Evolutionary conservation across 2,797 vertebrate species (phyloP).

Genomic region (Pseudomugil gertrudae): DNA sequence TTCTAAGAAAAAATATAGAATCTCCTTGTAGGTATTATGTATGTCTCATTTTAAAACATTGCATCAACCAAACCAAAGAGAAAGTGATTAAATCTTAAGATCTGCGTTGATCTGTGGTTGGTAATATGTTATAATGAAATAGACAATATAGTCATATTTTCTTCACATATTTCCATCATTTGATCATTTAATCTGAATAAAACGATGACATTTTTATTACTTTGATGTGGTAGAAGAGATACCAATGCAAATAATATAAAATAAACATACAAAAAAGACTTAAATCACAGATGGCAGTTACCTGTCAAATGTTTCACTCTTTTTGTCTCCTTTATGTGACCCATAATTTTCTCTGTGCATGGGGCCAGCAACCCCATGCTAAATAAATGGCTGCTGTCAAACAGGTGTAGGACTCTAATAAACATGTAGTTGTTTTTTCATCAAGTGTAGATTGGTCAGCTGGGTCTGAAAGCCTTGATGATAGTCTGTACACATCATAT

Average conservation of each 20-base stretch:
- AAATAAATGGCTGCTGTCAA: neutral
- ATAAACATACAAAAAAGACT: too few relatives aligned
- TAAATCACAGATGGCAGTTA: too few relatives aligned
- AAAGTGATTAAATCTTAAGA: neutral
- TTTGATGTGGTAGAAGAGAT: neutral
- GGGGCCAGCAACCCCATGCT: neutral
- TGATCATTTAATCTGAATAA: neutral
- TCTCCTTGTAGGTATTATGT: neutral
- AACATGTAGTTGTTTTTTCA: neutral
- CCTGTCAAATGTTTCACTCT: too few relatives aligned
- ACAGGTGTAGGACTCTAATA: neutral
- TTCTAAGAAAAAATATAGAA: neutral
- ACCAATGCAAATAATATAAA: neutral
- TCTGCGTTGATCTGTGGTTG: neutral
- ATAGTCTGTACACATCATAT: too few relatives aligned
- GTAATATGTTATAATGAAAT: neutral
- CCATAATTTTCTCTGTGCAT: too few relatives aligned
- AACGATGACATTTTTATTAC: neutral
- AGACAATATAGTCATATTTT: neutral
- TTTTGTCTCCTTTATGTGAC: too few relatives aligned
- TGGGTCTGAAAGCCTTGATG: neutral
- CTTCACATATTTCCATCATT: too few relatives aligned
- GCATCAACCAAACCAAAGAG: neutral
- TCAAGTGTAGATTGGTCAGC: neutral
- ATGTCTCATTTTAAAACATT: neutral